phyloP scores from a whole-genome alignment of 2,888 invertebrate genomes.

The Nomada hirtipes region DNA sequence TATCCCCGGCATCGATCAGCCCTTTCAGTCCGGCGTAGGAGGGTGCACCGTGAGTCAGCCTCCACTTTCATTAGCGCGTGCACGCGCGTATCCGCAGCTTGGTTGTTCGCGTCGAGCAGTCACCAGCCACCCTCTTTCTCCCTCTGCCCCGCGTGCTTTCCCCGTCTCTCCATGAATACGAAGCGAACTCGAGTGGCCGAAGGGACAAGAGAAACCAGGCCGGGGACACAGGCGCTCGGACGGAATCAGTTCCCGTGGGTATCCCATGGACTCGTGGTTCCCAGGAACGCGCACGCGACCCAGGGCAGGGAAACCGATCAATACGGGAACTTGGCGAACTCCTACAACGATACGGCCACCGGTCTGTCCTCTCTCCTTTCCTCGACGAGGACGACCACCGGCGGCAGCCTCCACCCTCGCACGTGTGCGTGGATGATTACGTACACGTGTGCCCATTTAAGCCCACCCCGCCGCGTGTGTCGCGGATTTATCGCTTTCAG shows the following conservation, averaged over 20 bases:
- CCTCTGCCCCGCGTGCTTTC: slow-evolving; percentile 18
- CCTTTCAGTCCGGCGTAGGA: slow-evolving; percentile 60
- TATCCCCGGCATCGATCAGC: slow-evolving; percentile 72
- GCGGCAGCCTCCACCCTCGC: slow-evolving; percentile 57
- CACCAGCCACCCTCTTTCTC: slow-evolving; percentile 42
- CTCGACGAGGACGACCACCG: slow-evolving; percentile 44
- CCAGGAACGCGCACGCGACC: slow-evolving; percentile 82
- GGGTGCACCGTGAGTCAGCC: slow-evolving; percentile 73
- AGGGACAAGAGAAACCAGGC: slow-evolving; percentile 40
- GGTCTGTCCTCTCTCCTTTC: slow-evolving; percentile 41
- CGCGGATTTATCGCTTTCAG: slow-evolving; percentile 71
- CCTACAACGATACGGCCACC: slow-evolving; percentile 69
- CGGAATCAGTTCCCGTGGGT: slow-evolving; percentile 80
- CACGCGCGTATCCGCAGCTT: slow-evolving; percentile 57
- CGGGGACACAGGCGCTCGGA: slow-evolving; percentile 59
- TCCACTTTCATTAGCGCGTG: slow-evolving; percentile 72
- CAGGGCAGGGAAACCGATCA: slow-evolving; percentile 77
- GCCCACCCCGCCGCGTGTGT: slow-evolving; percentile 50
- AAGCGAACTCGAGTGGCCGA: slow-evolving; percentile 69
- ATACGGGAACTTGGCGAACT: slow-evolving; percentile 76
- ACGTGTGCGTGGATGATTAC: slow-evolving; percentile 73
- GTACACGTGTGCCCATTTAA: slow-evolving; percentile 72
- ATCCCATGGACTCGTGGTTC: slow-evolving; percentile 78
- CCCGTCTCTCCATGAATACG: slow-evolving; percentile 66
- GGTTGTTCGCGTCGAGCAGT: slow-evolving; percentile 58